Evolutionary conservation across 1,140 invertebrate species (phyloP).

Genomic region (Diorhabda carinulata): DNA sequence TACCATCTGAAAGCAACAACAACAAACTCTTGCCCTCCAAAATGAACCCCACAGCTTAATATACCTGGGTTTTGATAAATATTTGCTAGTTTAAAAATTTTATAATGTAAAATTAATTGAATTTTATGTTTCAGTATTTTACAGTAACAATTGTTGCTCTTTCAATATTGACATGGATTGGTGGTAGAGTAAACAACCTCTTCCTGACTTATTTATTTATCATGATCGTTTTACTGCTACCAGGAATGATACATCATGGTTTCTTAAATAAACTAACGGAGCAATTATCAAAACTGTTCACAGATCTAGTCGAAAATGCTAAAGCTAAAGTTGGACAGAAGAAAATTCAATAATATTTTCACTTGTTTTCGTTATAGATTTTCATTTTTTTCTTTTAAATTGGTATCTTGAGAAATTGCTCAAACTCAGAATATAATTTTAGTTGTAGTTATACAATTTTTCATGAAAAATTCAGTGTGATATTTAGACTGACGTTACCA

Average conservation of each 20-base stretch:
- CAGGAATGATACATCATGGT: constrained; percentile 52
- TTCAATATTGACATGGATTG: constrained; percentile 71
- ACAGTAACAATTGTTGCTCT: constrained; percentile 62
- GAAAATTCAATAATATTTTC: constrained; percentile 24
- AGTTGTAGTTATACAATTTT: not conserved
- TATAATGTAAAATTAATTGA: constrained; percentile 6
- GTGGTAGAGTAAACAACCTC: constrained; percentile 74
- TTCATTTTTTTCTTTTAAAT: constrained; percentile 4
- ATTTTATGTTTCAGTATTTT: constrained; percentile 68
- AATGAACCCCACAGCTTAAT: too few species aligned
- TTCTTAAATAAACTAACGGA: constrained; percentile 36
- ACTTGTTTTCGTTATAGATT: not conserved
- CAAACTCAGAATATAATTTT: constrained; percentile 5
- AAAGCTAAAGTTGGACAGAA: constrained; percentile 32
- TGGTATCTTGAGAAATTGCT: constrained; percentile 9
- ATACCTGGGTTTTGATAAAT: too few species aligned
- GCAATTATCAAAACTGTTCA: constrained; percentile 33
- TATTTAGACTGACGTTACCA: constrained; percentile 20
- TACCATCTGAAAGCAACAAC: too few species aligned
- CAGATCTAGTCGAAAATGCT: constrained; percentile 36
- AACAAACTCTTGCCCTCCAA: too few species aligned
- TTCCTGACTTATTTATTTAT: constrained; percentile 70
- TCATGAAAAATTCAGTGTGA: constrained; percentile 17
- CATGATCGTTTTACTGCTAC: constrained; percentile 52
- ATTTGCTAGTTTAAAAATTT: too few species aligned